These are phyloP conservation scores for Macrobrachium rosenbergii DNA, from an alignment of 1,140 invertebrate species.

Conservation along the genomic window DNA sequence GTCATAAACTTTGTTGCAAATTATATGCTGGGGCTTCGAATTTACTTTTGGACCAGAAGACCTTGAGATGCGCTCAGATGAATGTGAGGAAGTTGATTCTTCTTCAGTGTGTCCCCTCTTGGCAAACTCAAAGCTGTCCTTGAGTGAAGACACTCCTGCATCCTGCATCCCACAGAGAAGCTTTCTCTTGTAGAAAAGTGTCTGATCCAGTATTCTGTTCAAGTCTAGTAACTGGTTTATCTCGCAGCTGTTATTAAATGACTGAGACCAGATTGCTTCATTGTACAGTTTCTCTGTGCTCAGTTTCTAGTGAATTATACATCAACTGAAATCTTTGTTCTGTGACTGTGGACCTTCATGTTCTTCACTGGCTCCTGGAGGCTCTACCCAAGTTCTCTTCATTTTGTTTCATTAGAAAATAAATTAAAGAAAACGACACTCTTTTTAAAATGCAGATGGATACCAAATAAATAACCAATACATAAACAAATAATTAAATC, in stretches of 20 bases:
- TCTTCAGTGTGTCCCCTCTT: background rate
- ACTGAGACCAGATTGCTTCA: background rate
- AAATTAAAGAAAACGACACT: too few relatives aligned
- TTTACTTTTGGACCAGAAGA: too few relatives aligned
- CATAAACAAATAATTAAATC: too few relatives aligned
- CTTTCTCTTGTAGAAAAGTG: background rate
- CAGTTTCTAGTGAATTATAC: conserved; percentile 8
- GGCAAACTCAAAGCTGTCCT: too few relatives aligned
- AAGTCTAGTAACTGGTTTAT: conserved; percentile 14
- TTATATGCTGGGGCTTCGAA: too few relatives aligned
- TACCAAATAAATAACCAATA: too few relatives aligned
- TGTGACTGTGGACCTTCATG: conserved; percentile 5
- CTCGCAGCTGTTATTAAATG: conserved; percentile 16
- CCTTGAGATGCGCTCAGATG: too few relatives aligned
- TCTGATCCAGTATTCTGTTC: background rate
- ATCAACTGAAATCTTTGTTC: conserved; percentile 10
- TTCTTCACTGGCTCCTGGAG: background rate
- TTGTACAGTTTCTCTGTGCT: conserved; percentile 5
- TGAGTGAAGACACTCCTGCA: too few relatives aligned
- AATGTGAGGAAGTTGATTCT: background rate
- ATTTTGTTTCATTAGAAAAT: too few relatives aligned
- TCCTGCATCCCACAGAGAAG: too few relatives aligned
- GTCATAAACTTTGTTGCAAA: too few relatives aligned
- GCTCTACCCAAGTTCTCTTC: background rate
- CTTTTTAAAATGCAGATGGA: too few relatives aligned